Conservation (phyloP, 53 echinoderm and acorn worm genomes). For the Echinometra lucunter region DNA sequence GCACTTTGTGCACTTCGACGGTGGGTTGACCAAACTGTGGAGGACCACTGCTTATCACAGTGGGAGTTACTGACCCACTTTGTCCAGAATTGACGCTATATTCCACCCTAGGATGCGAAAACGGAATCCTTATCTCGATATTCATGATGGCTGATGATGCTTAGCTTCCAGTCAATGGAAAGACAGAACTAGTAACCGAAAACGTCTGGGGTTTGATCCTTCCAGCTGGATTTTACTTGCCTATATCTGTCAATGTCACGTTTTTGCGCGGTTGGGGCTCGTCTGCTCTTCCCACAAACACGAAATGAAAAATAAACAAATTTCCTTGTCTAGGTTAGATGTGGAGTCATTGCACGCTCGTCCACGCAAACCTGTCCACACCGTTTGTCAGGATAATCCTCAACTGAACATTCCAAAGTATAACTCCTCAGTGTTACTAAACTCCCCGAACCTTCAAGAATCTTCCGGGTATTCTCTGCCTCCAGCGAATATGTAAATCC, state of each 20-base stretch:
- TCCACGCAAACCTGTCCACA: conserved; percentile 1
- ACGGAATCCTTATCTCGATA: conserved; percentile 95
- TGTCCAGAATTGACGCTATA: conserved; percentile 84
- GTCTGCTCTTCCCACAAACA: conserved; percentile 34
- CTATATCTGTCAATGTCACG: conserved; percentile 47
- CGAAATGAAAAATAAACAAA: conserved; percentile 59
- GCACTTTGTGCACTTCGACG: conserved; percentile 73
- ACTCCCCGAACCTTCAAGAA: conserved; percentile 24
- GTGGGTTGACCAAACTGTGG: conserved; percentile 66
- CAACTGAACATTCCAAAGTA: conserved; percentile 41
- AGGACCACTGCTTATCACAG: conserved; percentile 31
- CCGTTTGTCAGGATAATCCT: neutral
- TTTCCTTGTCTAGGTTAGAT: conserved; percentile 31
- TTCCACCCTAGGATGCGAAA: conserved; percentile 86
- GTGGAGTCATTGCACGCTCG: conserved; percentile 59
- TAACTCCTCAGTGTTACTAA: neutral
- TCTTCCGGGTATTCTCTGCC: conserved; percentile 39
- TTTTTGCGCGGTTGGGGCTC: conserved; percentile 49
- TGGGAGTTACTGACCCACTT: conserved; percentile 52
- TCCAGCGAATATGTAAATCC: conserved; percentile 13
- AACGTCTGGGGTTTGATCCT: neutral
- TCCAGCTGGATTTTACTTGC: neutral
- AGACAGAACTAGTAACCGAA: neutral
- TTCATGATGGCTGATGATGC: conserved; percentile 75
- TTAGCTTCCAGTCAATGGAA: neutral